Evolutionary conservation across 1,140 invertebrate genomes (phyloP).

Genomic region (Pogonognathellus flavescens): DNA sequence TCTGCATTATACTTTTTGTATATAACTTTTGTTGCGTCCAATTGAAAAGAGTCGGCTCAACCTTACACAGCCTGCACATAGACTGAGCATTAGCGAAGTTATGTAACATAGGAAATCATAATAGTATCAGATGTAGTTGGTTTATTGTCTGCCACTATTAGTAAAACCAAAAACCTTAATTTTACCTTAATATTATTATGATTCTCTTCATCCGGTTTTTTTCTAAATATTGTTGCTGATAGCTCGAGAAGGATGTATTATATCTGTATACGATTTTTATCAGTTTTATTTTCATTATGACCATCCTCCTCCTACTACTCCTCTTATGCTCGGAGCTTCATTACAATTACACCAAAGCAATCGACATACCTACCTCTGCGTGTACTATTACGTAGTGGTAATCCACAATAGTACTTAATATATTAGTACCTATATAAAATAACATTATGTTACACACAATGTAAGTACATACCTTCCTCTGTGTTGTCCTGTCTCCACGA

Average conservation of each 20-base stretch:
- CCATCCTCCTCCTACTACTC: neutral
- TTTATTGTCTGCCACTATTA: constrained; percentile 6
- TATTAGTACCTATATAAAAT: too few relatives aligned
- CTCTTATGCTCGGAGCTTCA: constrained; percentile 23
- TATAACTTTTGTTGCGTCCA: neutral
- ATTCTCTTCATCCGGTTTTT: constrained; percentile 47
- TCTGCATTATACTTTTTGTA: too few relatives aligned
- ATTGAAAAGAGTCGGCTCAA: neutral
- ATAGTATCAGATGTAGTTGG: neutral
- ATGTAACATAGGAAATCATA: neutral
- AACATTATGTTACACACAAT: too few relatives aligned
- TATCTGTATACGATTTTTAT: constrained; percentile 41
- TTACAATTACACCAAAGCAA: constrained; percentile 11
- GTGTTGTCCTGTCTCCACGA: too few relatives aligned
- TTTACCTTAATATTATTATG: constrained; percentile 43
- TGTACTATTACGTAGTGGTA: neutral
- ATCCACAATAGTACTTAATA: neutral
- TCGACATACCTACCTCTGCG: constrained; percentile 5
- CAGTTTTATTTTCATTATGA: constrained; percentile 44
- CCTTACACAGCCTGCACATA: neutral
- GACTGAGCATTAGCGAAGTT: neutral
- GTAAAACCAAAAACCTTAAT: constrained; percentile 22
- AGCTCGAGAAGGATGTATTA: constrained; percentile 21
- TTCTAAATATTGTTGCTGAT: constrained; percentile 7
- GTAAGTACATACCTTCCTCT: too few relatives aligned